Percentiles rank a stretch among this genome's conserved stretches.
Conservation (phyloP, 2,888 invertebrate genomes). For the Dicranocentrus wangi region DNA sequence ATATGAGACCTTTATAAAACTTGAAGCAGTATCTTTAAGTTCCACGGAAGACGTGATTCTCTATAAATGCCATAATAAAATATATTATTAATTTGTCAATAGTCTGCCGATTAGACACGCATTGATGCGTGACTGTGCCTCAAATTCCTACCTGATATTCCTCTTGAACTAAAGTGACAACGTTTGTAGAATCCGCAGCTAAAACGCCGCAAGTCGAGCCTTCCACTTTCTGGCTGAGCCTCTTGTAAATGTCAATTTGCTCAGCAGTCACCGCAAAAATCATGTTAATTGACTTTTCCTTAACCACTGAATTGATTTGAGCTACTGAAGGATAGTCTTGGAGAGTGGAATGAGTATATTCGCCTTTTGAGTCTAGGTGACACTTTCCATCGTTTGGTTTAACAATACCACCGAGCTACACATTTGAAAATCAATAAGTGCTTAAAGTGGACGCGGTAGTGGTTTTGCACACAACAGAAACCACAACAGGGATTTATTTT, state of each 20-base stretch:
- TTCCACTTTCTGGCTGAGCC: constrained; percentile 89
- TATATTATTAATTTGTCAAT: background rate
- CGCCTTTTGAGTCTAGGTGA: constrained; percentile 83
- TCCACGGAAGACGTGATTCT: constrained; percentile 60
- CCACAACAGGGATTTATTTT: too few relatives aligned
- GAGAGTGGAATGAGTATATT: constrained; percentile 87
- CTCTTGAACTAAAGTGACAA: constrained; percentile 93
- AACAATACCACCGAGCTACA: constrained; percentile 89
- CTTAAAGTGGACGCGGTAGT: too few relatives aligned
- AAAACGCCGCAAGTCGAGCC: constrained; percentile 93
- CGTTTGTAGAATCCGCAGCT: constrained; percentile 94
- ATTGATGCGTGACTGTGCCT: too few relatives aligned
- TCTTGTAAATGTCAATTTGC: constrained; percentile 84
- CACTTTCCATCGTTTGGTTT: constrained; percentile 94
- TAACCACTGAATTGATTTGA: constrained; percentile 83
- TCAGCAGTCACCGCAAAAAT: constrained; percentile 95
- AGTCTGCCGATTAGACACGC: too few relatives aligned
- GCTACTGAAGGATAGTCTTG: constrained; percentile 99
- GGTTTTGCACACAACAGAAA: too few relatives aligned
- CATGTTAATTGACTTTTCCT: constrained; percentile 94
- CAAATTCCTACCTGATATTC: constrained; percentile 79
- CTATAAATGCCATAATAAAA: constrained; percentile 13
- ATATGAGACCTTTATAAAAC: constrained; percentile 56
- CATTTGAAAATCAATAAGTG: too few relatives aligned
- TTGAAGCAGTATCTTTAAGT: constrained; percentile 52